Evolutionary conservation across 2,113 vertebrate species (phyloP).

Genomic region (Tauraco erythrolophus): DNA sequence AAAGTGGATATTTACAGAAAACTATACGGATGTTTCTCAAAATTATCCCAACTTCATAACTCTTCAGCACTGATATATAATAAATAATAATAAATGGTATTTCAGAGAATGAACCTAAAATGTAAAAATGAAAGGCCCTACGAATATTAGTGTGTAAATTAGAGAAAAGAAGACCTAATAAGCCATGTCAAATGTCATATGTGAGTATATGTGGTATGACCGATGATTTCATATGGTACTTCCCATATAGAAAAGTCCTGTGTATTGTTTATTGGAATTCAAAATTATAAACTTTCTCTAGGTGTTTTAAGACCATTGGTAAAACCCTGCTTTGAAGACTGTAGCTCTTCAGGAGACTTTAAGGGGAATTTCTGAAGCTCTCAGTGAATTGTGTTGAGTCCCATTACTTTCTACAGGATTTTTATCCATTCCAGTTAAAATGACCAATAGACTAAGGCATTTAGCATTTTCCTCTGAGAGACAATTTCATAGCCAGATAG

Average conservation of each 20-base stretch:
- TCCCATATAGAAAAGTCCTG: neutral
- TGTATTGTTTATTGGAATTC: neutral
- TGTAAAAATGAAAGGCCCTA: neutral
- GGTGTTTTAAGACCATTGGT: neutral
- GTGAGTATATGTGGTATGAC: neutral
- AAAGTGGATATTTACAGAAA: neutral
- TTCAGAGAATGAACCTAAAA: neutral
- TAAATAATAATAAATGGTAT: neutral
- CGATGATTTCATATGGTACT: neutral
- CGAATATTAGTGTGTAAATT: neutral
- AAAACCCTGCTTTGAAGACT: neutral
- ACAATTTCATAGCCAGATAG: neutral
- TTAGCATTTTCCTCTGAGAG: neutral
- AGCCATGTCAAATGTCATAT: neutral
- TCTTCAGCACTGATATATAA: neutral
- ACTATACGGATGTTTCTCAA: neutral
- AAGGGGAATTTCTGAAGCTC: neutral
- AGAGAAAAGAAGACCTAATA: neutral
- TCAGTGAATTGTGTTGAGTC: neutral
- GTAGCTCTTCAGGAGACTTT: neutral
- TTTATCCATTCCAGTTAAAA: neutral
- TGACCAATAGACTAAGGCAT: neutral
- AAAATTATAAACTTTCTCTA: neutral
- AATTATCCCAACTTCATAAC: neutral
- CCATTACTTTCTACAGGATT: neutral